Conservation (phyloP, 1,140 invertebrate species). For the Laupala kohalensis region DNA sequence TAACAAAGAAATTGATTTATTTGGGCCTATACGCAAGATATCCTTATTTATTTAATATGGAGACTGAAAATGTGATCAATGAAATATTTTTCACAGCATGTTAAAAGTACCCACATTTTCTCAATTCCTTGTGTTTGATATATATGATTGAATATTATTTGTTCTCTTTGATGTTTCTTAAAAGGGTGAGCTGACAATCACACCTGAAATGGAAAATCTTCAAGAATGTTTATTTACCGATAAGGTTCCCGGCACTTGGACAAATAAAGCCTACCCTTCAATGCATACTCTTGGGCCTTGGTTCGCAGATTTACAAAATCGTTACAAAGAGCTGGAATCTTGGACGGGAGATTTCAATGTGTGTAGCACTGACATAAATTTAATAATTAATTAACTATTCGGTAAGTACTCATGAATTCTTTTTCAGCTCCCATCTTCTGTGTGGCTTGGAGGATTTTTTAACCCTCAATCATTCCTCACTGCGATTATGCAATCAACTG, state of each 20-base stretch:
- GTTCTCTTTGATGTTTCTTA: slow-evolving; percentile 14
- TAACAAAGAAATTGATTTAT: too few species aligned
- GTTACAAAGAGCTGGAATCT: slow-evolving; percentile 61
- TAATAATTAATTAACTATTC: not conserved
- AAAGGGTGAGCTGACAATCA: slow-evolving; percentile 84
- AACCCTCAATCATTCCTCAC: slow-evolving; percentile 95
- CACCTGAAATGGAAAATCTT: slow-evolving; percentile 79
- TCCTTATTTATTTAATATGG: too few species aligned
- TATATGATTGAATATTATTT: too few species aligned
- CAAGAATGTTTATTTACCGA: slow-evolving; percentile 77
- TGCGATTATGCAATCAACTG: slow-evolving; percentile 93
- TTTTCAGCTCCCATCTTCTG: slow-evolving; percentile 56
- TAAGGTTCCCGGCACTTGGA: slow-evolving; percentile 69
- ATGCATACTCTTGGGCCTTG: slow-evolving; percentile 67
- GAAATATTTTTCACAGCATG: too few species aligned
- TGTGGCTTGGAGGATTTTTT: slow-evolving; percentile 91
- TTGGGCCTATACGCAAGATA: too few species aligned
- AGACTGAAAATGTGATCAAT: too few species aligned
- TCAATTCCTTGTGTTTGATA: too few species aligned
- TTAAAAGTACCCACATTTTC: too few species aligned
- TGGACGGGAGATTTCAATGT: slow-evolving; percentile 68
- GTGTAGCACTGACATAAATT: not conserved
- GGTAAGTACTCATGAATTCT: slow-evolving; percentile 4
- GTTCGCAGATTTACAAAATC: slow-evolving; percentile 71
- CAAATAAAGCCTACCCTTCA: slow-evolving; percentile 78